Conservation (phyloP, 1,140 invertebrate species). For the Drosophila orosa region DNA sequence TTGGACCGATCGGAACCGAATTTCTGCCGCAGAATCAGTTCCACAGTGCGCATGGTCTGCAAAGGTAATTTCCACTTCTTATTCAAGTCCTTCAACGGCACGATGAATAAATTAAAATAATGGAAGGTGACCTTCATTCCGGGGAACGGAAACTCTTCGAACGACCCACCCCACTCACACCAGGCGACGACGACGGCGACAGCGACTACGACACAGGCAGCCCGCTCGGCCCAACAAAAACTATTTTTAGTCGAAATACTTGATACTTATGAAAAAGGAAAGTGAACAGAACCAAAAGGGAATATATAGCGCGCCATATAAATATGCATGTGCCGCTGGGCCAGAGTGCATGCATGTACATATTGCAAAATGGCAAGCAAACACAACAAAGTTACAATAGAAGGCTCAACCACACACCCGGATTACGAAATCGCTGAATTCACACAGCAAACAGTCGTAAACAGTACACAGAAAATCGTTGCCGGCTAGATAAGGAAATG, state of each 20-base stretch:
- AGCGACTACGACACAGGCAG: slow-evolving; percentile 35
- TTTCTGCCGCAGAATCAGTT: slow-evolving; percentile 89
- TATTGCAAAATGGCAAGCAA: slow-evolving; percentile 37
- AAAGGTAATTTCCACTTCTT: slow-evolving; percentile 75
- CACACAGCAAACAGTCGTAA: slow-evolving; percentile 16
- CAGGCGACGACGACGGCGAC: slow-evolving; percentile 3
- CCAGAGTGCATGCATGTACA: slow-evolving; percentile 8
- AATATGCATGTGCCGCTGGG: slow-evolving; percentile 12
- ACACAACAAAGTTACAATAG: slow-evolving; percentile 8
- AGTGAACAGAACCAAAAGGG: slow-evolving; percentile 54
- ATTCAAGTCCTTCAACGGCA: slow-evolving; percentile 29
- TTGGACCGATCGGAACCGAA: slow-evolving; percentile 91
- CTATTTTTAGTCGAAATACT: slow-evolving; percentile 74
- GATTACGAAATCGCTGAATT: slow-evolving; percentile 35
- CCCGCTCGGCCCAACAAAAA: slow-evolving; percentile 31
- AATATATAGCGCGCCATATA: slow-evolving; percentile 29
- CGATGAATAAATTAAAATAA: slow-evolving; percentile 30
- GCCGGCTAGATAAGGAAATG: slow-evolving; percentile 40
- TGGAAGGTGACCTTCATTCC: slow-evolving; percentile 29
- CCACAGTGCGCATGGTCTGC: slow-evolving; percentile 88
- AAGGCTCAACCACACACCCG: slow-evolving; percentile 14
- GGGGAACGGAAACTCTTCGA: slow-evolving; percentile 43
- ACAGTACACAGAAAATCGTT: background rate
- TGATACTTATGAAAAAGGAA: slow-evolving; percentile 74
- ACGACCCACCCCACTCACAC: slow-evolving; percentile 24